A percentile compares a stretch with the other conserved stretches of the same genome.
Evolutionary conservation across 2,113 vertebrate genomes (phyloP).

Genomic region (Pterocles orientalis): DNA sequence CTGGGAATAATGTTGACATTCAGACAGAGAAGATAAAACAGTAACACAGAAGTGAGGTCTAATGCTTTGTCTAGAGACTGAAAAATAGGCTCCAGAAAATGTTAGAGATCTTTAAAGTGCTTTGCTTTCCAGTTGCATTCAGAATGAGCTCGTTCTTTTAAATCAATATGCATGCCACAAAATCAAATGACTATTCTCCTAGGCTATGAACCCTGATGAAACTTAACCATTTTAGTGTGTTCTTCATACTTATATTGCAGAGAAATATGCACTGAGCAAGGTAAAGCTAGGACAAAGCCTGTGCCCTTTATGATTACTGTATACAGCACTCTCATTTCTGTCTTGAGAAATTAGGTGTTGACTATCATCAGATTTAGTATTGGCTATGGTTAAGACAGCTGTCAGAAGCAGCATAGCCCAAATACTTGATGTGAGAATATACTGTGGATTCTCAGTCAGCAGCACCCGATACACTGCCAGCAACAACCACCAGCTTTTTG

Average conservation of each 20-base stretch:
- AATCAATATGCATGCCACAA: background rate
- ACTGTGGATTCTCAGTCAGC: slow-evolving; percentile 12
- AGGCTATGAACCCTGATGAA: background rate
- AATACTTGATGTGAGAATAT: slow-evolving; percentile 4
- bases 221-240: background rate
- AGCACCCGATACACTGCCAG: background rate
- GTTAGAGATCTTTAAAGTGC: background rate
- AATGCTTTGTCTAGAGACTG: background rate
- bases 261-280: background rate
- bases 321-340: background rate
- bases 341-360: slow-evolving; percentile 6
- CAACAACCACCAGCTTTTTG: background rate
- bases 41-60: background rate
- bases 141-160: background rate
- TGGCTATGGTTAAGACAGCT: slow-evolving; percentile 3
- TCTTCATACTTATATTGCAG: background rate
- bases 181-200: background rate
- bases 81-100: background rate
- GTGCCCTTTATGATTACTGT: background rate
- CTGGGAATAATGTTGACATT: background rate
- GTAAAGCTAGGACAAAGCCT: slow-evolving; percentile 3
- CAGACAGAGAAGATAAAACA: background rate
- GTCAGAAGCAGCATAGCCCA: background rate
- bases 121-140: background rate
- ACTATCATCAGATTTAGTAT: background rate